Evolutionary conservation across 2,888 invertebrate species (phyloP).

Genomic region (Raillietiella orientalis): DNA sequence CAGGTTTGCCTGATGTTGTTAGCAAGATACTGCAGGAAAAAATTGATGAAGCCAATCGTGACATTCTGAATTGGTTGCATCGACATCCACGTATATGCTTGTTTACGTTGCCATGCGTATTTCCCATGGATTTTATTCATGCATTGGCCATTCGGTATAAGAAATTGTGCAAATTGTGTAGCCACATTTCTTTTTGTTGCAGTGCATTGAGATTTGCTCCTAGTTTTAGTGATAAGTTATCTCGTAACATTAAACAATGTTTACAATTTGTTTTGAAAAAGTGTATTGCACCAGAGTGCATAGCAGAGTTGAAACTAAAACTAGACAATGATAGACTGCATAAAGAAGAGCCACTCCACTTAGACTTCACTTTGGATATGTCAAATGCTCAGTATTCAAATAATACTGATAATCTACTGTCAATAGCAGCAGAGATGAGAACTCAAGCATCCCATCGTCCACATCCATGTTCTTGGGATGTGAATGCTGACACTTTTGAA

Average conservation of each 20-base stretch:
- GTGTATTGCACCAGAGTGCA: too few relatives aligned
- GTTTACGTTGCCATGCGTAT: conserved; percentile 46
- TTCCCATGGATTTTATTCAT: conserved; percentile 59
- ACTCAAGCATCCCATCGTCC: too few relatives aligned
- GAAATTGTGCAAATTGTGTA: neutral
- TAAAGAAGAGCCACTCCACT: too few relatives aligned
- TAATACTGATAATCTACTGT: too few relatives aligned
- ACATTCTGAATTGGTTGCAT: conserved; percentile 63
- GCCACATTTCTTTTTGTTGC: neutral
- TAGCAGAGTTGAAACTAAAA: too few relatives aligned
- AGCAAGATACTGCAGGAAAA: conserved; percentile 53
- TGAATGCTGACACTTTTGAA: conserved; percentile 19
- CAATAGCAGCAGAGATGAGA: too few relatives aligned
- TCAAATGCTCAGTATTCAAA: too few relatives aligned
- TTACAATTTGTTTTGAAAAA: conserved; percentile 2
- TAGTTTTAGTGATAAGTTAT: too few relatives aligned
- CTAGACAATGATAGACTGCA: too few relatives aligned
- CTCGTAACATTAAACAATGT: too few relatives aligned
- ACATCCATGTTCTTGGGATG: too few relatives aligned
- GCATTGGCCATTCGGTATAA: conserved; percentile 54
- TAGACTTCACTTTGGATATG: too few relatives aligned
- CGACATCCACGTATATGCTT: conserved; percentile 44
- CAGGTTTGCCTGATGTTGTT: neutral
- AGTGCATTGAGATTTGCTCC: neutral
- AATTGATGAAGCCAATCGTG: conserved; percentile 67